These are phyloP conservation scores for Callyntrura guangdongensis DNA, from an alignment of 2,888 invertebrate genomes.

Conservation along the genomic window DNA sequence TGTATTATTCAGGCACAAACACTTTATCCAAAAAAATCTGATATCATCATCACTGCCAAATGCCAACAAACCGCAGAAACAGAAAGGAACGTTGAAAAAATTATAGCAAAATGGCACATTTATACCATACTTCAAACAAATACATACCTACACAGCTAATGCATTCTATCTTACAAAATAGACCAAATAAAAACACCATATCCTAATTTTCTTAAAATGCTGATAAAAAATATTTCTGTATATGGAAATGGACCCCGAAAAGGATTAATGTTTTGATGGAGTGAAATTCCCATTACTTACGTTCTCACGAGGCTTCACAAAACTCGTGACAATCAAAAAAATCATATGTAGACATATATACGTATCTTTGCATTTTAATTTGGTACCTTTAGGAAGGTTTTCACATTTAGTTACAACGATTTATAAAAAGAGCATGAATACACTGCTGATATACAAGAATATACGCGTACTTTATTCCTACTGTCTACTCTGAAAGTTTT, in stretches of 20 bases:
- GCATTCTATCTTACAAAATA: not conserved
- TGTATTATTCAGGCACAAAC: not conserved
- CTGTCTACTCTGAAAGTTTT: conserved; percentile 26
- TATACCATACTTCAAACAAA: not conserved
- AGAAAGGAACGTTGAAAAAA: not conserved
- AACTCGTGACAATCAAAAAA: conserved; percentile 61
- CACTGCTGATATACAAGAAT: not conserved
- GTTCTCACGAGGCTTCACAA: conserved; percentile 53
- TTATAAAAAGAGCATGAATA: conserved; percentile 4
- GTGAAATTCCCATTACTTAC: conserved; percentile 47
- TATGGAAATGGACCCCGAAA: conserved; percentile 53
- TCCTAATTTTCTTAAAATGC: not conserved
- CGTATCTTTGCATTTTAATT: conserved; percentile 43
- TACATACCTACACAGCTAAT: not conserved
- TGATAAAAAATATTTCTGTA: not conserved
- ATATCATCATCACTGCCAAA: not conserved
- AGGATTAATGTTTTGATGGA: conserved; percentile 11
- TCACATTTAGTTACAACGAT: not conserved
- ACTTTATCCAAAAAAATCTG: conserved; percentile 17
- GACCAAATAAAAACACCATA: not conserved
- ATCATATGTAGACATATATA: not conserved
- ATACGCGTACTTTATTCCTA: no score
- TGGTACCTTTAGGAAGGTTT: conserved; percentile 20
- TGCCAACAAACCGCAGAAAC: not conserved
- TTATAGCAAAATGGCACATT: not conserved